Evolutionary conservation across 2,797 vertebrate genomes (phyloP).

Genomic region (Myotis planiceps): DNA sequence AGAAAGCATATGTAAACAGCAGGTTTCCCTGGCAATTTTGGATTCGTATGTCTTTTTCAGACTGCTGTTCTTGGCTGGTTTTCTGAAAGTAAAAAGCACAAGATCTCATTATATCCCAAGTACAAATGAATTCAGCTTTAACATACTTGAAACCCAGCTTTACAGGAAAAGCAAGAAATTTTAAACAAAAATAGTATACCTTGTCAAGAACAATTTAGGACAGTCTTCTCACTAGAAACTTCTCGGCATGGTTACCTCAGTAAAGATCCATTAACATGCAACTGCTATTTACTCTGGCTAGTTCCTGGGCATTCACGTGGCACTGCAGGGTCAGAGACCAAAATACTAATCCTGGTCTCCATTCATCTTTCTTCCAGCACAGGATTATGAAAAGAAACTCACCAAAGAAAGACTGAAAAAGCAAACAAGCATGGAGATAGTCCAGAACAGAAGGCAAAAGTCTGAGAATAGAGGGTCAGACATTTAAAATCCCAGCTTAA

Average conservation of each 20-base stretch:
- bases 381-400: neutral
- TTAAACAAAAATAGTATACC: conserved; percentile 62
- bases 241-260: neutral
- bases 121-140: conserved; percentile 74
- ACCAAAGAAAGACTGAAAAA: neutral
- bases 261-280: conserved; percentile 17
- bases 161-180: conserved; percentile 66
- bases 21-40: conserved; percentile 50
- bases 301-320: neutral
- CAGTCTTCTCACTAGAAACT: conserved; percentile 46
- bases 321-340: neutral
- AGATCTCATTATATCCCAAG: conserved; percentile 79
- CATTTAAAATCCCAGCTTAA: neutral
- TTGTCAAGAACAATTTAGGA: conserved; percentile 58
- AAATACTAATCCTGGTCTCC: neutral
- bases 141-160: conserved; percentile 64
- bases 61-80: conserved; percentile 81
- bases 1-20: conserved; percentile 72
- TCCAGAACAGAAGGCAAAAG: conserved; percentile 5
- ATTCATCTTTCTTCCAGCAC: conserved; percentile 32
- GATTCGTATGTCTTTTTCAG: conserved; percentile 53
- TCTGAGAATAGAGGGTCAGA: neutral
- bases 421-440: neutral
- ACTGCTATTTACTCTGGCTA: conserved; percentile 25
- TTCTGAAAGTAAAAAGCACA: conserved; percentile 80